Conservation (phyloP, 2,888 invertebrate genomes). For the Agrotis clavis region DNA sequence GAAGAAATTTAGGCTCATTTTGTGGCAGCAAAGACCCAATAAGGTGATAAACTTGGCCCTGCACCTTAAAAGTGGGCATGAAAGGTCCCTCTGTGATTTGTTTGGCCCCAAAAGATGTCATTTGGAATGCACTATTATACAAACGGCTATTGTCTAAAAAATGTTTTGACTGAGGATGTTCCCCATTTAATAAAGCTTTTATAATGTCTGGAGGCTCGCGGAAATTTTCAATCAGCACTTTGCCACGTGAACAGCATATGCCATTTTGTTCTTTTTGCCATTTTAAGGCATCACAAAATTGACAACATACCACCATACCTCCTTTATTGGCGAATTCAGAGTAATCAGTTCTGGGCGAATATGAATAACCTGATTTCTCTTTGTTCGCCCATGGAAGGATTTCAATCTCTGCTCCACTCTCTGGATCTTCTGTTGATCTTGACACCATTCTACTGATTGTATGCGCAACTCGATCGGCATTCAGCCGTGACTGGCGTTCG, state of each 20-base stretch:
- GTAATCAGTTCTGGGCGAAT: no score
- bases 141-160: no score
- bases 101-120: neutral
- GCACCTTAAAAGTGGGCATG: neutral
- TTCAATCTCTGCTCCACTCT: slow-evolving; percentile 1
- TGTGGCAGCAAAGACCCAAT: neutral
- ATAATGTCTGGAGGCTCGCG: no score
- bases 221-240: no score
- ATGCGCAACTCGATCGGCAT: slow-evolving; percentile 1
- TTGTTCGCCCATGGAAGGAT: neutral
- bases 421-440: neutral
- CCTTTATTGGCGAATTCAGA: no score
- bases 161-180: no score
- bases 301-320: no score
- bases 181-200: no score
- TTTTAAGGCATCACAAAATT: no score
- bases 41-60: neutral
- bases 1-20: neutral
- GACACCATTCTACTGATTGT: slow-evolving; percentile 1
- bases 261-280: no score
- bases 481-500: neutral
- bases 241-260: no score
- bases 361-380: no score
- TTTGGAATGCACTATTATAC: neutral
- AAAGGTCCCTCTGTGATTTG: neutral